Evolutionary conservation across 2,888 invertebrate genomes (phyloP).

Genomic region (Sepioteuthis lessoniana): DNA sequence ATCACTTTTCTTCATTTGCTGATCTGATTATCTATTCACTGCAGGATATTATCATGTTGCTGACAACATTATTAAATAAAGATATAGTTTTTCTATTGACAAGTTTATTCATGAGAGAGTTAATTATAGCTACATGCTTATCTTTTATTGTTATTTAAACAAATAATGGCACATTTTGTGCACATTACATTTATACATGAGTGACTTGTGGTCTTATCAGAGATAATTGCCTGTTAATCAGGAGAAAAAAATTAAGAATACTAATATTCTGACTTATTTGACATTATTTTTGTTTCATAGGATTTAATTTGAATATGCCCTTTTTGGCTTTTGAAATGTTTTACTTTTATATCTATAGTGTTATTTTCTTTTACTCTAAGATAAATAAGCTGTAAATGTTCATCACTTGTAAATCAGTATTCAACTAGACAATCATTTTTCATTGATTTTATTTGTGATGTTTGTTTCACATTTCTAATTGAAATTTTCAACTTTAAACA

Average conservation of each 20-base stretch:
- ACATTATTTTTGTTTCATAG: not conserved
- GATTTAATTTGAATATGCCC: not conserved
- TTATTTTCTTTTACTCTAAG: not conserved
- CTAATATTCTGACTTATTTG: not conserved
- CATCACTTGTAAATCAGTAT: too few relatives aligned
- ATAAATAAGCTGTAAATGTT: too few relatives aligned
- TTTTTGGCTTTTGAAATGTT: too few relatives aligned
- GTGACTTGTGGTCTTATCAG: slow-evolving; percentile 33
- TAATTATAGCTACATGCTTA: not conserved
- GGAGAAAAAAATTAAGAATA: not conserved
- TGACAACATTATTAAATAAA: slow-evolving; percentile 33
- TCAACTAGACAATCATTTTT: too few relatives aligned
- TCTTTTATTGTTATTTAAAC: slow-evolving; percentile 12
- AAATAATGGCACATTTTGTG: not conserved
- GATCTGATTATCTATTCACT: slow-evolving; percentile 33
- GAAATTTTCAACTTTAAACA: too few relatives aligned
- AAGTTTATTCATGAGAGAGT: slow-evolving; percentile 20
- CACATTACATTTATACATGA: slow-evolving; percentile 23
- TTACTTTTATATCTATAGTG: not conserved
- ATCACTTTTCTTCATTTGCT: slow-evolving; percentile 23
- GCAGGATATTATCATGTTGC: slow-evolving; percentile 5
- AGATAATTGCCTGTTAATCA: not conserved
- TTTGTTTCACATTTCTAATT: too few relatives aligned
- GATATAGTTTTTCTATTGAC: slow-evolving; percentile 7
- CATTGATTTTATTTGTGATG: too few relatives aligned